Evolutionary conservation across 2,113 vertebrate species (phyloP).

Genomic region (Aix galericulata): DNA sequence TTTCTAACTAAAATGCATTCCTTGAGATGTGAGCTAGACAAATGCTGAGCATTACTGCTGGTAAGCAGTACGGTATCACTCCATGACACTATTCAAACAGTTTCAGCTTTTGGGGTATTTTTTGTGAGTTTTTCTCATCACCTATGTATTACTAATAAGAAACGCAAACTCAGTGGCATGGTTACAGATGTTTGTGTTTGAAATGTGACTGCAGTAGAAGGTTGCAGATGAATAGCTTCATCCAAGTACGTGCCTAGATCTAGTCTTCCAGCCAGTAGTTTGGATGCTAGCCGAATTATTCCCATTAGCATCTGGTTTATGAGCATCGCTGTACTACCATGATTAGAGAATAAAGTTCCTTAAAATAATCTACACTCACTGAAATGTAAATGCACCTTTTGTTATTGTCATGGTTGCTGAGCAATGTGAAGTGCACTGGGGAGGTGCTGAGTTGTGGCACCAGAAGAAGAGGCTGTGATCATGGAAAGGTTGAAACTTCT

Average conservation of each 20-base stretch:
- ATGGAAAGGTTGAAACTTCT: conserved; percentile 52
- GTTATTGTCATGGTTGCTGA: conserved; percentile 7
- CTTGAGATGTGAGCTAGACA: neutral
- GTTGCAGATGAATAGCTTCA: neutral
- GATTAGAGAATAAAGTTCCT: conserved; percentile 28
- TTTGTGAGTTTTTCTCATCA: neutral
- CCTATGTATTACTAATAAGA: neutral
- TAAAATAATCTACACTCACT: neutral
- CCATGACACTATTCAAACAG: neutral
- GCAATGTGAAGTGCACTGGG: conserved; percentile 22
- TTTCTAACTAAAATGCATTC: neutral
- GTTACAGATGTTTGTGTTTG: conserved; percentile 13
- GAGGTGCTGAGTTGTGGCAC: conserved; percentile 52
- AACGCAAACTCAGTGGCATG: neutral
- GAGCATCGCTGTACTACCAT: neutral
- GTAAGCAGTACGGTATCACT: neutral
- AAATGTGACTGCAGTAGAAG: neutral
- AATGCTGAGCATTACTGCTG: neutral
- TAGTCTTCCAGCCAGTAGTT: neutral
- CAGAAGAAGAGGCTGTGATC: conserved; percentile 61
- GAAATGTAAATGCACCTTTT: conserved; percentile 32
- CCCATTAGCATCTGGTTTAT: conserved; percentile 28
- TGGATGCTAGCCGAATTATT: conserved; percentile 50
- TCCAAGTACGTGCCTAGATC: conserved; percentile 6
- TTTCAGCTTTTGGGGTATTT: neutral